Evolutionary conservation across 2,888 invertebrate genomes (phyloP).

Genomic region (Bruchidius siliquastri): DNA sequence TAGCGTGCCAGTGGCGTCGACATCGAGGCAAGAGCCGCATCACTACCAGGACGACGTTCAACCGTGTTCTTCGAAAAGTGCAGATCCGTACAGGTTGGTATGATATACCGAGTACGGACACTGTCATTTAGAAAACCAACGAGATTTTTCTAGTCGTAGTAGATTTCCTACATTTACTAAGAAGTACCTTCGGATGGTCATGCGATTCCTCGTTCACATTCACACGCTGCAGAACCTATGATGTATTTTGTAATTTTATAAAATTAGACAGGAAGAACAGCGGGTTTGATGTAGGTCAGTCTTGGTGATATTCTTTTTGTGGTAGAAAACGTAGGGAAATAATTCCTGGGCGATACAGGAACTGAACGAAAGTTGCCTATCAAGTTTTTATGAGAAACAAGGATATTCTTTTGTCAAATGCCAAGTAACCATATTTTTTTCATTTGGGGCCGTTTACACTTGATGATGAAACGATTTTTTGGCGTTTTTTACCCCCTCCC

Average conservation of each 20-base stretch:
- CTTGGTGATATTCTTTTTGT: too few species aligned
- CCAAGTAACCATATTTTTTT: too few species aligned
- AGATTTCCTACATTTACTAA: conserved; percentile 15
- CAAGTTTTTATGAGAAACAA: too few species aligned
- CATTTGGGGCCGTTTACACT: too few species aligned
- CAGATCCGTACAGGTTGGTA: conserved; percentile 42
- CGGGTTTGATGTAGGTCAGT: too few species aligned
- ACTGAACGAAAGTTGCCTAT: too few species aligned
- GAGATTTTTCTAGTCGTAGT: conserved; percentile 14
- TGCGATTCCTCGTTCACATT: not conserved
- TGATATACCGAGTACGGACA: conserved; percentile 35
- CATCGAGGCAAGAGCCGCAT: conserved; percentile 49
- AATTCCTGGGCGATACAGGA: too few species aligned
- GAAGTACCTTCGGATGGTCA: not conserved
- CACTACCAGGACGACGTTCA: conserved; percentile 48
- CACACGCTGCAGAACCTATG: not conserved
- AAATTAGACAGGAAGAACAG: not conserved
- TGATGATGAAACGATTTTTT: too few species aligned
- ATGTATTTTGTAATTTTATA: conserved; percentile 1
- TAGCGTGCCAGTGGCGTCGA: conserved; percentile 38
- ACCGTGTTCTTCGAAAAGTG: conserved; percentile 49
- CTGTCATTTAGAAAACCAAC: conserved; percentile 19
- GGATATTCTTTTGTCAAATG: too few species aligned
- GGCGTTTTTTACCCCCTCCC: too few species aligned
- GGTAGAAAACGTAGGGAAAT: too few species aligned